Evolutionary conservation across 1,140 invertebrate genomes (phyloP).

Genomic region (Leptinotarsa undecemlineata): DNA sequence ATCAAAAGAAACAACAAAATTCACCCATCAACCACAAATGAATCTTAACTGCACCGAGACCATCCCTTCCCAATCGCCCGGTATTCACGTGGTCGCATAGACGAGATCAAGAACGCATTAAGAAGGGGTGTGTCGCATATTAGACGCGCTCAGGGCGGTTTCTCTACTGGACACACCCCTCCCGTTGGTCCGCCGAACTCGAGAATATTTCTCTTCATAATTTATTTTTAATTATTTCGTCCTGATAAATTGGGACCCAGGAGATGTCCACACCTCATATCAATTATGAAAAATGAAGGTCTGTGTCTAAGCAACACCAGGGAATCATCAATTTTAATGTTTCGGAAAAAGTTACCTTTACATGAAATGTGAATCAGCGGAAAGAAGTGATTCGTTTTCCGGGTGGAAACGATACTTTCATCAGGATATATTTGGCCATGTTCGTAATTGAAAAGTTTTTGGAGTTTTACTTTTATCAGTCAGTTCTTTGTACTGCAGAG

Average conservation of each 20-base stretch:
- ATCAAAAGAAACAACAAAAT: too few species aligned
- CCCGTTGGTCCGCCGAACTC: constrained; percentile 36
- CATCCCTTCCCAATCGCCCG: constrained; percentile 16
- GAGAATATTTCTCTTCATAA: constrained; percentile 37
- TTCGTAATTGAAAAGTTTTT: too few species aligned
- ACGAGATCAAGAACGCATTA: constrained; percentile 48
- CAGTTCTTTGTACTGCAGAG: not conserved
- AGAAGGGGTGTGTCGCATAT: constrained; percentile 45
- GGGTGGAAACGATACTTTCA: not conserved
- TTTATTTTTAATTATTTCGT: constrained; percentile 40
- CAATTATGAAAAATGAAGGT: constrained; percentile 28
- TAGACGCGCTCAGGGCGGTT: constrained; percentile 36
- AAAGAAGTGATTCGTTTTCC: not conserved
- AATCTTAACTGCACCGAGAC: not conserved
- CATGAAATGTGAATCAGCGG: constrained; percentile 3
- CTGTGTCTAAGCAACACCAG: constrained; percentile 12
- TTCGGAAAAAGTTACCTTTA: not conserved
- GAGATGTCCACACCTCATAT: constrained; percentile 28
- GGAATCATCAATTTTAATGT: constrained; percentile 25
- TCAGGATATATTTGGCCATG: not conserved
- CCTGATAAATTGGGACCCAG: constrained; percentile 34
- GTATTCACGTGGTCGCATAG: constrained; percentile 40
- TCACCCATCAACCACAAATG: too few species aligned
- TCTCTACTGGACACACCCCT: constrained; percentile 44
- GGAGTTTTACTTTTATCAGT: too few species aligned